phyloP scores from a whole-genome alignment of 2,797 vertebrate genomes.

The Poeciliopsis gracilis region DNA sequence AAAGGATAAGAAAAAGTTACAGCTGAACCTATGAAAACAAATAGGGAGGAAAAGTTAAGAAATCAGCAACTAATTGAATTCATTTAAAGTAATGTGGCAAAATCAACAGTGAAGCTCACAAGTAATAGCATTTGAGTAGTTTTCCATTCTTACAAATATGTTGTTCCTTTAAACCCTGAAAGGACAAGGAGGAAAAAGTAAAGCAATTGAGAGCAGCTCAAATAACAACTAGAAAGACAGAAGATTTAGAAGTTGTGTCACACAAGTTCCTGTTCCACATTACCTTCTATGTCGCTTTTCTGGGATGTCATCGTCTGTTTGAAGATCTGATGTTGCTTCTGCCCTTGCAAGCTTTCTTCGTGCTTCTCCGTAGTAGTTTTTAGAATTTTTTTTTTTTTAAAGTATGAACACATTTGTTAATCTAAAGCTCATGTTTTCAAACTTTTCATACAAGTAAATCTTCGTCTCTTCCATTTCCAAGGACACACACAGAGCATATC shows the following conservation, averaged over 20 bases:
- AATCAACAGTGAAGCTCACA: background rate
- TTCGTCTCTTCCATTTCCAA: slow-evolving; percentile 16
- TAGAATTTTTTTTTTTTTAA: background rate
- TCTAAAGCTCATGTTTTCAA: background rate
- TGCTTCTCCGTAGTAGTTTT: background rate
- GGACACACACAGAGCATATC: slow-evolving; percentile 2
- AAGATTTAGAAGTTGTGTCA: no score
- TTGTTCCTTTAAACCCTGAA: background rate
- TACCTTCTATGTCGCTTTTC: no score
- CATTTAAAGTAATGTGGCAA: background rate
- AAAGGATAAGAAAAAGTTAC: background rate
- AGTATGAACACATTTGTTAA: background rate
- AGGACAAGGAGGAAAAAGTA: background rate
- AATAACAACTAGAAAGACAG: no score
- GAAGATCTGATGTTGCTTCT: background rate
- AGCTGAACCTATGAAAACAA: background rate
- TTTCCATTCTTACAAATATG: background rate
- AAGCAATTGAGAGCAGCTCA: no score
- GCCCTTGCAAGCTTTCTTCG: no score
- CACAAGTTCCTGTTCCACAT: no score
- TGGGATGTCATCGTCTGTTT: background rate
- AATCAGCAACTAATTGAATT: background rate
- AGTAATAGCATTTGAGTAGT: background rate
- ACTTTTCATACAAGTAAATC: background rate
- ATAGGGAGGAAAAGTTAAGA: background rate